Evolutionary conservation across 37 sponge, comb jelly and placozoan species (phyloP), one percentile per base, ranked within the genome.

Genomic region (Haliclona indistincta): DNA sequence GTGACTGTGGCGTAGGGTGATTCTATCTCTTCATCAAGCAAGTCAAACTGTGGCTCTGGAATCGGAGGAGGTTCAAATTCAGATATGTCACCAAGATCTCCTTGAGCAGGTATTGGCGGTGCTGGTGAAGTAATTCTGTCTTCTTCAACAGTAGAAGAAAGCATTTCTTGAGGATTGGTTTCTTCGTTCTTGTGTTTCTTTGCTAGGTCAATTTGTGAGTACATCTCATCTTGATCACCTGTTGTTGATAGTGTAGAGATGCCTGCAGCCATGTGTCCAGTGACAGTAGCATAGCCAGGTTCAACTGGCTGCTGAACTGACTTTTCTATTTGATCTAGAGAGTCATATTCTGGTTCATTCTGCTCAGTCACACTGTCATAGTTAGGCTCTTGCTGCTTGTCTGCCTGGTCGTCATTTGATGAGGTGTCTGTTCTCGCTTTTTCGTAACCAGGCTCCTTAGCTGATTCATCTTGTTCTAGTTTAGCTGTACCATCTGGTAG

Each of bases 1-100:
- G 2, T 71, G 4, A 81, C 81, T 71, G 36, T 70, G 32, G 81
- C 81, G 26, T 81, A 81, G 2, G 81, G 81, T 17, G 80, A 71
- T 15, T 80, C 80, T 34, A 1, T 26, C 7, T n/a, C n/a, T 1
- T 58, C 23, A 49, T 10, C 65, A 25, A 25, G 62, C 1, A 4
- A 4, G 54, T 71, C 52, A 41, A 38, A 6, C 71, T 4, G 36
- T 49, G 47, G 74, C 2, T 4, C 33, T 7, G 83, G 83, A 6
- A 82, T 58, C 2, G 84, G 76, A 10, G 84, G 84, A 54, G 63
- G 43, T 0, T 69, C n/a, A 61, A 75, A 75, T 22, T 68, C 84
- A 1, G 56, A 38, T 33, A 83, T 11, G 34, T 83, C 84, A 2
- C 76, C 84, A 0, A 75, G 70, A 39, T 75, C 70, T 17, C 52